Evolutionary conservation across 2,888 invertebrate genomes (phyloP), one percentile per base, ranked within the genome.

Genomic region (Drosophila mimica): DNA sequence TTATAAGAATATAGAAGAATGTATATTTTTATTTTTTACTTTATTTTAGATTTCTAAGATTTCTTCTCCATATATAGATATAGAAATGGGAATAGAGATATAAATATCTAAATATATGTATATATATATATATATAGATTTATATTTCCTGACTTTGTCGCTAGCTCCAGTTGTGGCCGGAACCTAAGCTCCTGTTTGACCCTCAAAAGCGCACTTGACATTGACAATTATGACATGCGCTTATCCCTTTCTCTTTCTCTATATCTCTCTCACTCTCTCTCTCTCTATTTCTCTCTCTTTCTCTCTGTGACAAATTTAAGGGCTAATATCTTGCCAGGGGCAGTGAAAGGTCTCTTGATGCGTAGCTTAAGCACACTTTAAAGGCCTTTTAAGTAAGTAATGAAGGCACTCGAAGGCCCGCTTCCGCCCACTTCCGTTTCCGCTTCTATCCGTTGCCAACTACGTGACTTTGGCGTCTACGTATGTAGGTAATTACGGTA

Each of bases 171-270:
- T 64, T 78, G 70, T 34, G 70, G 34, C 20, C 36, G 34, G n/a
- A 20, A n/a, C 43, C 34, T 64, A 49, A 78, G 74, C 64, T 69
- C 20, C 60, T 57, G 48, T 33, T 31, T 31, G 52, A 52, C 65
- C 56, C 53, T 34, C 30, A 61, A 54, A 54, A 20, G 48, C 66
- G 70, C 56, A 76, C 74, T 79, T 83, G 83, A 70, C 83, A 84
- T 82, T 88, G 82, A 83, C 80, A 83, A 79, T 83, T 84, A 74
- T 84, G 83, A 88, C 79, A 77, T 71, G 70, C 73, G 70, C 73
- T 79, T 70, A 74, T 52, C 58, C 9, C 11, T 43, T 20, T 43
- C 11, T 43, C 20, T 43, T 20, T 20, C 5, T 20, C 5, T 5
- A 9, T 11, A 0, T 7, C 5, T 36, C 2, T 15, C 15, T 15